Base-by-base conservation (phyloP, 2,888 invertebrate species). In the Dicyrtomina minuta region DNA sequence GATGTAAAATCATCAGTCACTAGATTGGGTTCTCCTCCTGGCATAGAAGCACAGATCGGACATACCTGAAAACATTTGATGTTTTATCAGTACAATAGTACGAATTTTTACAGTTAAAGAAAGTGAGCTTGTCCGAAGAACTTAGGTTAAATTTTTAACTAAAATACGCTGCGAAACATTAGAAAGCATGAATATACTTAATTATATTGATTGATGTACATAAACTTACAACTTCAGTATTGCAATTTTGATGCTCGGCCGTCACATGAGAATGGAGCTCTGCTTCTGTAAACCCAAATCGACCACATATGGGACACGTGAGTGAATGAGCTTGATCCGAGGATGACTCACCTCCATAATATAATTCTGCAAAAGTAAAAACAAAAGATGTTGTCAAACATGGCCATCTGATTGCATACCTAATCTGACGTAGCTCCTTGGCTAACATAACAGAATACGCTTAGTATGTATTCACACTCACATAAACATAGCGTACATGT, bases 1-100 rank as follows among this genome's bases (percentile, higher is more conserved):
- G 93, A 92, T 77, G 94, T 91, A 85, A 98, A 94, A 86, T 98
- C 97, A 85, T 97, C 96, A 75, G 96, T 96, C 84, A 96, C 93
- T 82, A 95, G 89, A 86, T 97, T 97, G 73, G 96, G 96, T 83
- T 98, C 98, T 66, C 96, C 96, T 75, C 96, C 96, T 46, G 96
- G 95, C 84, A 93, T 88, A 74, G 96, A 92, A 74, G 97, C 97
- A 85, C 98, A 98, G 66, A 98, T 90, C 76, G 98, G 98, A 84
- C 98, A 98, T 70, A 97, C 94, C 88, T 96, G 84, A 80, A 84
- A n/a, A 65, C 8, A 26, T 46, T 56, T 44, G 10, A 51, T 39
- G 3, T n/a, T 55, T 59, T 44, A 13, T 56, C 20, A 66, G 20
- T 66, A n/a, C n/a, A n/a, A n/a, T n/a, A n/a, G n/a, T n/a, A n/a